Conservation (phyloP, 2,888 invertebrate species). For the Atherix ibis region DNA sequence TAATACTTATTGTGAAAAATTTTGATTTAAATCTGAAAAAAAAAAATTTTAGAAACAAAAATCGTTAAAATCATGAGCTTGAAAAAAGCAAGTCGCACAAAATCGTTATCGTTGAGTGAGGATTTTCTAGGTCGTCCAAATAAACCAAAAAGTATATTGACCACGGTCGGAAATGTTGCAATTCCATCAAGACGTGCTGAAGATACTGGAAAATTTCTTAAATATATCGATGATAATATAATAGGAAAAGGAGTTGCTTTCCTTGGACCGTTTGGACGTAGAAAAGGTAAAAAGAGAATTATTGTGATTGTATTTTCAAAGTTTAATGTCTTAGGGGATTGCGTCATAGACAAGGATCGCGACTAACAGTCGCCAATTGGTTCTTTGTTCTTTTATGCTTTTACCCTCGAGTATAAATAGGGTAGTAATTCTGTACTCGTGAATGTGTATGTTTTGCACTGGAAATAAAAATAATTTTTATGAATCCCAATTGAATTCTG, state of each 20-base stretch:
- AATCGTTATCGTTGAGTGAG: conserved; percentile 29
- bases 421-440: no score
- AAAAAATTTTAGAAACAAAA: background rate
- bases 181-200: conserved; percentile 41
- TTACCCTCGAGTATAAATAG: no score
- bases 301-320: no score
- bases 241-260: conserved; percentile 68
- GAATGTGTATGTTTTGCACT: no score
- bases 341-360: no score
- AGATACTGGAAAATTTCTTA: conserved; percentile 53
- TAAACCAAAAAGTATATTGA: conserved; percentile 23
- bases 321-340: no score
- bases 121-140: conserved; percentile 22
- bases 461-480: no score
- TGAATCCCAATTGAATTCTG: no score
- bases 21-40: background rate
- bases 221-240: conserved; percentile 65
- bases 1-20: no score
- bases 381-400: no score
- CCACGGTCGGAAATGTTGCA: conserved; percentile 18
- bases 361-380: no score
- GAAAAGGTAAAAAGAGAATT: conserved; percentile 75
- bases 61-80: no score
- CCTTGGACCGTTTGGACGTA: conserved; percentile 64
- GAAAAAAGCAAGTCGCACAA: conserved; percentile 18